Evolutionary conservation across 2,797 vertebrate species (phyloP).

Genomic region (Cynopterus sphinx): DNA sequence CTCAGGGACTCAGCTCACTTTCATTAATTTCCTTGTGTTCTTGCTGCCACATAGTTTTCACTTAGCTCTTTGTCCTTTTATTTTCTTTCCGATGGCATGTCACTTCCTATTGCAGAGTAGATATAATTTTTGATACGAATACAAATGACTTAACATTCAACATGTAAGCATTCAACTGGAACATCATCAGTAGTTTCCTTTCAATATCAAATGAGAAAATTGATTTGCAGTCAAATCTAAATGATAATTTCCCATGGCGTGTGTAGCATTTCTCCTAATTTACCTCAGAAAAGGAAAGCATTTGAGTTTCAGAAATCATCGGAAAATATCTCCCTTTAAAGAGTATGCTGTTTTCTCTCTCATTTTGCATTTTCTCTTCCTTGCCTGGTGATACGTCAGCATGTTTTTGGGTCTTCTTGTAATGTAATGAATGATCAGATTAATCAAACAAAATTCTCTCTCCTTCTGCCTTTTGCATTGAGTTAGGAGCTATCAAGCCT

Average conservation of each 20-base stretch:
- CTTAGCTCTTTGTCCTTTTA: conserved; percentile 72
- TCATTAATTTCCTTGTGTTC: conserved; percentile 11
- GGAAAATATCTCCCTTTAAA: conserved; percentile 62
- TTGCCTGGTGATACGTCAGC: conserved; percentile 13
- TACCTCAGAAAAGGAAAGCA: conserved; percentile 39
- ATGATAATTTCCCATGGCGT: conserved; percentile 77
- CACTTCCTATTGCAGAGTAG: conserved; percentile 73
- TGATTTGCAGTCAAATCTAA: conserved; percentile 78
- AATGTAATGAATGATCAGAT: conserved; percentile 68
- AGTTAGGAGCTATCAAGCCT: conserved; percentile 68
- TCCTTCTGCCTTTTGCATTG: conserved; percentile 57
- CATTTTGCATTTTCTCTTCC: conserved; percentile 49
- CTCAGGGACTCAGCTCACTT: conserved; percentile 43
- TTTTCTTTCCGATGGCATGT: conserved; percentile 74
- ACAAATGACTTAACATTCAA: conserved; percentile 76
- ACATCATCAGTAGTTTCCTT: conserved; percentile 72
- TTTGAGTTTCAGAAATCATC: conserved; percentile 65
- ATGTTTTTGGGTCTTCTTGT: conserved; percentile 35
- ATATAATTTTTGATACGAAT: conserved; percentile 58
- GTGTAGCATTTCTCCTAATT: conserved; percentile 77
- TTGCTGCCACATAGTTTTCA: conserved; percentile 53
- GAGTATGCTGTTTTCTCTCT: conserved; percentile 72
- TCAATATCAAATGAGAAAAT: conserved; percentile 76
- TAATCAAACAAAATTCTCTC: conserved; percentile 65
- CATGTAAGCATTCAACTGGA: conserved; percentile 74